Evolutionary conservation across 2,888 invertebrate species (phyloP), one percentile per base, ranked within the genome.

Genomic region (Tachina lurida): DNA sequence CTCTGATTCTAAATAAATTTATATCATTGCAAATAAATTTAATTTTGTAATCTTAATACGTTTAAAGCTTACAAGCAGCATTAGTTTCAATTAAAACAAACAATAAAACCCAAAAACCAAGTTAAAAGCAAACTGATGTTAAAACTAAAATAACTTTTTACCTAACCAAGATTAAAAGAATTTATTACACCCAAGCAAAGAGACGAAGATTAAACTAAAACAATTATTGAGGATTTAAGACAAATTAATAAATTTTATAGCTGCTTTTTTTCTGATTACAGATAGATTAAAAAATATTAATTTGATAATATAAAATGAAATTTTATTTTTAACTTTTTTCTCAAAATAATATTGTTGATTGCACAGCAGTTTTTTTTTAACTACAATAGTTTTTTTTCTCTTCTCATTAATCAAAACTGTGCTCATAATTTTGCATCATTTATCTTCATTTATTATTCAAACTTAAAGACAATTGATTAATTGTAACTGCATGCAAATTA

Each of bases 91-190:
- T 74, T 60, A 31, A 80, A 58, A 67, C 58, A 17, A 73, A 73
- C 41, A 19, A 49, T 31, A 31, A 31, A 31, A 7, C 7, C 7
- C 22, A 43, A 19, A 1, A n/a, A n/a, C 13, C 13, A 60, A 31
- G 17, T 67, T 81, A 81, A 81, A 81, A 82, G 81, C 75, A 76
- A 74, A 68, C 15, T 76, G 70, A 49, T 82, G 75, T 82, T 52
- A 22, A 71, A 49, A 10, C 10, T 17, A 15, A 49, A 71, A 41
- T 19, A 8, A 71, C 10, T 71, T 9, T 15, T 41, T 45, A 47
- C 17, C 2, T 31, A 10, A 2, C 0, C 31, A 47, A 52, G 31
- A 49, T 49, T 65, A 43, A 73, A 67, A n/a, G 17, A 71, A 71
- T 71, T 63, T 63, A 43, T 56, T 31, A n/a, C 41, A 49, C 41